Conservation (phyloP, 2,113 vertebrate species). For the Myotis davidii region DNA sequence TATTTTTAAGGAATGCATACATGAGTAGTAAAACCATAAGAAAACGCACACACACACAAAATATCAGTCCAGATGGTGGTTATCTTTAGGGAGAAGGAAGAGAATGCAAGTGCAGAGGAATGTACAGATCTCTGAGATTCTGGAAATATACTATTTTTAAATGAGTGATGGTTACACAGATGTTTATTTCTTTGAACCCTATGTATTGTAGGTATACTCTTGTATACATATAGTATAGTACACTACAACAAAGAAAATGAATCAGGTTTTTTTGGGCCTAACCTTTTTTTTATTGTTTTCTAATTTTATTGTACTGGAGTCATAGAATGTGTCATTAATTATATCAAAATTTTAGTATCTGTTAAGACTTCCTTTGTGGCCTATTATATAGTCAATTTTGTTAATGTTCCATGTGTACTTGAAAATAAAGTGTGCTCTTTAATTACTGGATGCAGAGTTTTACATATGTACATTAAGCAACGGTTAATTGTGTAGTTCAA, state of each 20-base stretch:
- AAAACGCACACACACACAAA: not conserved
- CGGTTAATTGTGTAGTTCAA: not conserved
- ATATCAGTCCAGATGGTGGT: not conserved
- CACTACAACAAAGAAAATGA: not conserved
- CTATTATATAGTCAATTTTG: slow-evolving; percentile 3
- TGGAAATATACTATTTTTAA: not conserved
- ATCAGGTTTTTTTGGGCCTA: not conserved
- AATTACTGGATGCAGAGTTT: not conserved
- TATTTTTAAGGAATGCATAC: not conserved
- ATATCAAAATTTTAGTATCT: slow-evolving; percentile 55
- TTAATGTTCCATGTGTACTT: slow-evolving; percentile 43
- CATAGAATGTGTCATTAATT: slow-evolving; percentile 51
- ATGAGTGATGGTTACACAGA: not conserved
- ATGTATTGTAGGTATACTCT: not conserved
- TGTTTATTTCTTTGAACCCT: slow-evolving; percentile 13
- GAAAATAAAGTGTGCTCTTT: slow-evolving; percentile 24
- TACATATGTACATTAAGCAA: not conserved
- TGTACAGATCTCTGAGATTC: not conserved
- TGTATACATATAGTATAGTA: not conserved
- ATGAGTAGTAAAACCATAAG: not conserved
- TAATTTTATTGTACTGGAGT: slow-evolving; percentile 38
- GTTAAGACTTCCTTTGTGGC: slow-evolving; percentile 42
- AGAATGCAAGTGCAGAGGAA: not conserved
- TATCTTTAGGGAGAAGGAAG: not conserved
- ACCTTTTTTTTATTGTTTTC: not conserved